phyloP scores from a whole-genome alignment of 64 coral and sea anemone genomes.

The Stylophora pistillata region DNA sequence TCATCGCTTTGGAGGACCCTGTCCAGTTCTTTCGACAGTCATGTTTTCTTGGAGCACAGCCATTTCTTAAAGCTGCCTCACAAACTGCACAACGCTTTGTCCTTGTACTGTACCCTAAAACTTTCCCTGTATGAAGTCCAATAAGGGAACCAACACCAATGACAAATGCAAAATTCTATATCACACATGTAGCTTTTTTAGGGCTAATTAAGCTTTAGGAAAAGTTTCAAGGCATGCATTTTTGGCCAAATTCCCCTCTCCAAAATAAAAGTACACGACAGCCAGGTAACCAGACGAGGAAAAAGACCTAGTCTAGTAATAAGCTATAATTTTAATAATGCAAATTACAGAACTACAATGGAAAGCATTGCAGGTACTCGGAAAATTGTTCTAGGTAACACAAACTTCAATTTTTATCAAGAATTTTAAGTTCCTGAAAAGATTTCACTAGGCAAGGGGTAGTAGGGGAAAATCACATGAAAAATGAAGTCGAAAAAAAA shows the following conservation, averaged over 20 bases:
- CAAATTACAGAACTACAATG: slow-evolving; percentile 11
- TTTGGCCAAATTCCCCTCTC: no score
- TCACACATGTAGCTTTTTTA: background rate
- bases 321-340: background rate
- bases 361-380: background rate
- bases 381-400: background rate
- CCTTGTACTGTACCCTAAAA: slow-evolving; percentile 30
- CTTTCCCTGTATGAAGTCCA: no score
- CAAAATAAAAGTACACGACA: no score
- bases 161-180: background rate
- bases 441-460: no score
- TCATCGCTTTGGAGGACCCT: slow-evolving; percentile 43
- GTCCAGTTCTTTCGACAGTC: slow-evolving; percentile 64
- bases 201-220: background rate
- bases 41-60: slow-evolving; percentile 19
- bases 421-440: no score
- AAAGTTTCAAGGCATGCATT: no score
- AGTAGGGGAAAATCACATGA: no score
- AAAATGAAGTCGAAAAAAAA: no score
- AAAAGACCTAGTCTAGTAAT: background rate
- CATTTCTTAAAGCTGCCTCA: no score
- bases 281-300: no score
- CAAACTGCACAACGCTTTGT: slow-evolving; percentile 48
- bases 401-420: no score
- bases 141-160: no score